Base-by-base conservation (phyloP, 1,140 invertebrate species). In the Ceratina japonica region DNA sequence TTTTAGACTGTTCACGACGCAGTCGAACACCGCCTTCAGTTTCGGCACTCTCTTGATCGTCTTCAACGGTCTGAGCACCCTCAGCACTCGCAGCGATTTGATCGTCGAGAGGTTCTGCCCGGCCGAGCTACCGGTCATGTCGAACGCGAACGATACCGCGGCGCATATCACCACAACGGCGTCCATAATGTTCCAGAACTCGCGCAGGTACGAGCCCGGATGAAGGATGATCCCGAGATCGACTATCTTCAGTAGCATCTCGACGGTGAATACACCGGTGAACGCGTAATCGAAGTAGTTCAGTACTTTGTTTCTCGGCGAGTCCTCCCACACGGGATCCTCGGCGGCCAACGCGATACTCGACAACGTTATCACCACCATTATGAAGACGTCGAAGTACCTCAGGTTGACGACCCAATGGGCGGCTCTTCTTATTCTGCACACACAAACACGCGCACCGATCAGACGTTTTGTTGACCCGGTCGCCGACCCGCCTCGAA, bases 41-140 rank as follows among this genome's bases (percentile, higher is more conserved):
- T 97, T 99, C 88, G 99, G 99, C 92, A 99, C 98, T 93, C 99
- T 94, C 94, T 99, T 99, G 93, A 99, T 99, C 91, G 99, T 99
- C 94, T 99, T 99, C 88, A 99, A 95, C 86, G 99, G 99, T 94
- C 99, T 96, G 75, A 99, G 94, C 88, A 99, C 99, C 92, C 99
- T 95, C 81, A 99, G 95, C 90, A 99, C 99, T 93, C 99, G 94
- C 84, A 99, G 94, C 82, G 99, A 99, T 94, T 99, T 99, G 93
- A 99, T 99, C 81, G 99, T 99, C 92, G 98, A 99, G 86, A 99
- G 94, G 94, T 99, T 99, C 93, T 96, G 95, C 87, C 96, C 95
- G 85, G 96, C 96, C 59, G 93, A 91, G 84, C 92, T 92, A 71
- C 93, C 93, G 78, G 94, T 95, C 94, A 97, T 95, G 92, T 98